Evolutionary conservation across 2,888 invertebrate genomes (phyloP).

Genomic region (Tenthredo mesomela): DNA sequence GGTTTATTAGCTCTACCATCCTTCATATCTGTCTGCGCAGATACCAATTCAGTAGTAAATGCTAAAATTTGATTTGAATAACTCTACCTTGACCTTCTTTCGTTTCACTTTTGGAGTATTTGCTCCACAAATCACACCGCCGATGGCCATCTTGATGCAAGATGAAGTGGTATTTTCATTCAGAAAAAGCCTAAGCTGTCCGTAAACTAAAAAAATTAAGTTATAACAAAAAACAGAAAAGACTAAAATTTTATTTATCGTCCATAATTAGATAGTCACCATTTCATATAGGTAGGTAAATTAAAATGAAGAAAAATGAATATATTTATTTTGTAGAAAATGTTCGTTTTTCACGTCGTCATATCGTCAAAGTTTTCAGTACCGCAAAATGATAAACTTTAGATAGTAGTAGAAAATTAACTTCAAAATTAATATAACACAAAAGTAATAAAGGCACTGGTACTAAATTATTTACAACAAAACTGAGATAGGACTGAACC

Average conservation of each 20-base stretch:
- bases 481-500: background rate
- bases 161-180: slow-evolving; percentile 59
- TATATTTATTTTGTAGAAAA: background rate
- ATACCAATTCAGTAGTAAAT: background rate
- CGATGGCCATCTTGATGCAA: slow-evolving; percentile 73
- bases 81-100: slow-evolving; percentile 75
- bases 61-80: slow-evolving; percentile 16
- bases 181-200: slow-evolving; percentile 64
- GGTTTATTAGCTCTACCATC: background rate
- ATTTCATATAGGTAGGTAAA: no score
- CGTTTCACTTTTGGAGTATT: slow-evolving; percentile 73
- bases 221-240: slow-evolving; percentile 57
- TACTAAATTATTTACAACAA: slow-evolving; percentile 13
- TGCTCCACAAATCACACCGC: slow-evolving; percentile 75
- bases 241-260: slow-evolving; percentile 16
- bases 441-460: no score
- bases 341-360: background rate
- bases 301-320: background rate
- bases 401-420: background rate
- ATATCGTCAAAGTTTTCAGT: background rate
- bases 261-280: background rate
- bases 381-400: background rate
- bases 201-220: slow-evolving; percentile 65
- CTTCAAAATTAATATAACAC: background rate
- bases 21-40: background rate